Evolutionary conservation across 2,113 vertebrate species (phyloP).

Genomic region (Ibidorhyncha struthersii): DNA sequence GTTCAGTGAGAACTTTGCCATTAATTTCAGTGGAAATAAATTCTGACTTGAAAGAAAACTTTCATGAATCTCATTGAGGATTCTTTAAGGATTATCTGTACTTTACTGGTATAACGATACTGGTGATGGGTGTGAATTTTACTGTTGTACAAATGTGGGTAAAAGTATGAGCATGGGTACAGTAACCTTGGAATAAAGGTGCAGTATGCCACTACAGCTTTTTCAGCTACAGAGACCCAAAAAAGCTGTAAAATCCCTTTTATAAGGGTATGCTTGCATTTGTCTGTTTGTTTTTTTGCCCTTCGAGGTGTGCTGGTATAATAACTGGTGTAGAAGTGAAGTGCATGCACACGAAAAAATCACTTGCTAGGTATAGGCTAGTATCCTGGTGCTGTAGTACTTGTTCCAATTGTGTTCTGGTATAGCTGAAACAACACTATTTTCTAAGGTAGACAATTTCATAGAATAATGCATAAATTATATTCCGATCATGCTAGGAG

Average conservation of each 20-base stretch:
- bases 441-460: not conserved
- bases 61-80: not conserved
- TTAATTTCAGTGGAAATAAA: not conserved
- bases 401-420: not conserved
- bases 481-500: not conserved
- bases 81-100: not conserved
- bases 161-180: not conserved
- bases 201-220: not conserved
- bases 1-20: not conserved
- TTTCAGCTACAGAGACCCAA: not conserved
- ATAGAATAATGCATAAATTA: not conserved
- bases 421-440: not conserved
- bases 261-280: not conserved
- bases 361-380: not conserved
- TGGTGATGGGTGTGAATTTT: not conserved
- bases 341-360: fast-evolving
- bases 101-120: not conserved
- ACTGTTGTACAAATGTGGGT: not conserved
- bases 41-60: not conserved
- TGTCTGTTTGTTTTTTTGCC: not conserved
- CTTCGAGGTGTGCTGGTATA: not conserved
- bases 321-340: not conserved
- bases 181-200: not conserved
- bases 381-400: not conserved
- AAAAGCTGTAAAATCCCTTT: not conserved